Evolutionary conservation across 2,113 vertebrate genomes (phyloP).

Genomic region (Empidonax alnorum): DNA sequence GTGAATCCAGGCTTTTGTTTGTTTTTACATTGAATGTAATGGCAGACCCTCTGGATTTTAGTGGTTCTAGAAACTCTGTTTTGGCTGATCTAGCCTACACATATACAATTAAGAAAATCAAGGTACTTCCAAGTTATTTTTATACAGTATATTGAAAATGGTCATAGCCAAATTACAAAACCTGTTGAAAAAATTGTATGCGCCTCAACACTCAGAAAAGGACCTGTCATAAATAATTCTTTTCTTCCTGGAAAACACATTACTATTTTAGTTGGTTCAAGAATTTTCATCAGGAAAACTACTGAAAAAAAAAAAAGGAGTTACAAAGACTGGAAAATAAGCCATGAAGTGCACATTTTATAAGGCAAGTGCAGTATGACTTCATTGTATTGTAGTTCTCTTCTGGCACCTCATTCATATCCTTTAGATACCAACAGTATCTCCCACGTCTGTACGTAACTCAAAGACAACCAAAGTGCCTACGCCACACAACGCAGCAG

Average conservation of each 20-base stretch:
- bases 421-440: background rate
- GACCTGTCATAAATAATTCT: background rate
- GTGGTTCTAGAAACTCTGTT: background rate
- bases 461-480: accelerated
- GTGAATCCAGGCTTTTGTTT: background rate
- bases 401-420: background rate
- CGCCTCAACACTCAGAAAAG: background rate
- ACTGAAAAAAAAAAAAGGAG: background rate
- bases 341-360: background rate
- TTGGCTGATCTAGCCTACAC: background rate
- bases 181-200: background rate
- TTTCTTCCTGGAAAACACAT: background rate
- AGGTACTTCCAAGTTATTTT: background rate
- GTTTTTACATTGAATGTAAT: background rate
- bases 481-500: background rate
- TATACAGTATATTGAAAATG: background rate
- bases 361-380: background rate
- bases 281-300: background rate
- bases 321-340: background rate
- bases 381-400: background rate
- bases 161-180: background rate
- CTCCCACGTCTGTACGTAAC: background rate
- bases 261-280: background rate
- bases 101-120: background rate
- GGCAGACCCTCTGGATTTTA: background rate